Conservation (phyloP, 2,888 invertebrate species). For the Emmelina monodactyla region DNA sequence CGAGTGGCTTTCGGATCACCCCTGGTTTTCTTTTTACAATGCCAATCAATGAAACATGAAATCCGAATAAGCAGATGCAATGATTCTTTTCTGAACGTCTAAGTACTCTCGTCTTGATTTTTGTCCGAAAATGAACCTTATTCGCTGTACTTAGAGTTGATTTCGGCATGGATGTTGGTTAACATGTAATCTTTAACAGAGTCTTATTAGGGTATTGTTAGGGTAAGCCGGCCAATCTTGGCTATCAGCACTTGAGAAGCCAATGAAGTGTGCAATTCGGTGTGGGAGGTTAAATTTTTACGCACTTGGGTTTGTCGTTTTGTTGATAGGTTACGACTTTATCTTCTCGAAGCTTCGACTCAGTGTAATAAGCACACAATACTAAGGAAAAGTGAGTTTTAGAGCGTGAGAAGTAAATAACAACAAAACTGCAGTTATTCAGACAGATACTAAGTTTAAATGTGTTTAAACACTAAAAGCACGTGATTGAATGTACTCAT, state of each 20-base stretch:
- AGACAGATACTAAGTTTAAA: too few species aligned
- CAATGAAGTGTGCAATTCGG: constrained; percentile 58
- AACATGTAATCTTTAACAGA: constrained; percentile 15
- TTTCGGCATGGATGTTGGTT: constrained; percentile 17
- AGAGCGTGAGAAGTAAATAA: too few species aligned
- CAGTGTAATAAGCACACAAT: too few species aligned
- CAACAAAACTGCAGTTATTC: too few species aligned
- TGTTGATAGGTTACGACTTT: constrained; percentile 26
- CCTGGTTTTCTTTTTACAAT: constrained; percentile 44
- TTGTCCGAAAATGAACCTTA: constrained; percentile 16
- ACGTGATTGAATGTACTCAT: too few species aligned
- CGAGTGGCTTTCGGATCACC: constrained; percentile 27
- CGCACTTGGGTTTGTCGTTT: constrained; percentile 54
- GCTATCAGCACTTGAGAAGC: constrained; percentile 56
- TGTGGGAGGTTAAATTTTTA: constrained; percentile 54
- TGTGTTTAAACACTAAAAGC: too few species aligned
- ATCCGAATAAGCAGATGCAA: constrained; percentile 53
- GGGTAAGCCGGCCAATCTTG: constrained; percentile 58
- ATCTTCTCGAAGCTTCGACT: too few species aligned
- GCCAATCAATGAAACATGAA: constrained; percentile 60
- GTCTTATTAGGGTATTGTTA: constrained; percentile 36
- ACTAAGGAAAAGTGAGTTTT: too few species aligned
- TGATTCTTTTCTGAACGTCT: constrained; percentile 28
- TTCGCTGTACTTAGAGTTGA: neutral
- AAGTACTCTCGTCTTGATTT: constrained; percentile 10